Conservation (phyloP, 2,797 vertebrate species). For the Pterois miles region DNA sequence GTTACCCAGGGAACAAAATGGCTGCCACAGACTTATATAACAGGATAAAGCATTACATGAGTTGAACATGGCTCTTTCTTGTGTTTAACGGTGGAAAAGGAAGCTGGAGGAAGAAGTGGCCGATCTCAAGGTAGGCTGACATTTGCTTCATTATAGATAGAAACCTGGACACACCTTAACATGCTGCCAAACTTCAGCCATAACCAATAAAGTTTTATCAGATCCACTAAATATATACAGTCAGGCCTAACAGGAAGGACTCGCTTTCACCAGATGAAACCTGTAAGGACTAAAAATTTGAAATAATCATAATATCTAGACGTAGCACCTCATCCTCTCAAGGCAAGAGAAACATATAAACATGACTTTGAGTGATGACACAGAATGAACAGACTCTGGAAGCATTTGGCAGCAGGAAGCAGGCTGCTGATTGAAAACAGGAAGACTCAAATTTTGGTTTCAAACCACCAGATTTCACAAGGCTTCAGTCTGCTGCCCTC, state of each 20-base stretch:
- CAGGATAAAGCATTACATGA: not conserved
- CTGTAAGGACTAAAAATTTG: not conserved
- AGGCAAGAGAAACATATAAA: not conserved
- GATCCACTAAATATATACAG: not conserved
- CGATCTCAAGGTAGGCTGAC: not conserved
- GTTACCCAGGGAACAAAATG: constrained; percentile 50
- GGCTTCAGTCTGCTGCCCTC: constrained; percentile 18
- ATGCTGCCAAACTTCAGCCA: not conserved
- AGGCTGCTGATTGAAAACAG: not conserved
- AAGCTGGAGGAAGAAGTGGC: not conserved
- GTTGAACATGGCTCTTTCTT: constrained; percentile 6
- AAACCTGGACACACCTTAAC: not conserved
- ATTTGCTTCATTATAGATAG: not conserved
- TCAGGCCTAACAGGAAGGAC: not conserved
- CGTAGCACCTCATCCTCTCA: not conserved
- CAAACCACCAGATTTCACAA: constrained; percentile 8
- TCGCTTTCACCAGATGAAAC: not conserved
- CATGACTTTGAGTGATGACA: not conserved
- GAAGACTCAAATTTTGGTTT: constrained; percentile 4
- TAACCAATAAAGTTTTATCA: not conserved
- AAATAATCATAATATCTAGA: not conserved
- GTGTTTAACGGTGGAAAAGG: constrained; percentile 1
- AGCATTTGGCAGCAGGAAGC: not conserved
- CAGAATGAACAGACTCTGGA: not conserved
- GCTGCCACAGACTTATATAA: constrained; percentile 38